phyloP scores from a whole-genome alignment of 2,797 vertebrate species.

The Otolemur crassicaudatus region DNA sequence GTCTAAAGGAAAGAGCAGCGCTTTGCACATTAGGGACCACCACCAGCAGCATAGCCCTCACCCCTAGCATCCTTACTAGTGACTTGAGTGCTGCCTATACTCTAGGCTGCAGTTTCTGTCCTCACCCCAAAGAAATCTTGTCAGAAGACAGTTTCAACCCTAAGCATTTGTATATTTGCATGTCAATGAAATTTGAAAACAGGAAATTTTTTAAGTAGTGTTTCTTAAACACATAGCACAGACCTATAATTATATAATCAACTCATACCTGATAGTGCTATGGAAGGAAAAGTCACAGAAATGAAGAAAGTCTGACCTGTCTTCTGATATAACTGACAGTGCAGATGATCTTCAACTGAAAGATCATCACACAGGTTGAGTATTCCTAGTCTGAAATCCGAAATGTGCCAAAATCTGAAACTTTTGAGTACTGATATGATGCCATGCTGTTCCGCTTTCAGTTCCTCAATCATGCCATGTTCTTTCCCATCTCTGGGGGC shows the following conservation, averaged over 20 bases:
- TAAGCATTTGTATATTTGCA: not conserved
- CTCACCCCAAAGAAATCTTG: not conserved
- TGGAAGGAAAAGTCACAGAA: conserved; percentile 6
- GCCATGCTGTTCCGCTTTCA: not conserved
- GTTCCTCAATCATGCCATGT: not conserved
- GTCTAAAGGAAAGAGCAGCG: conserved; percentile 86
- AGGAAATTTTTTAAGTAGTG: not conserved
- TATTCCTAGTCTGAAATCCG: not conserved
- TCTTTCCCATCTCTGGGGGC: not conserved
- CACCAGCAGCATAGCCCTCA: not conserved
- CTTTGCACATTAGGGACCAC: not conserved
- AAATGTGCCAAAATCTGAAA: not conserved
- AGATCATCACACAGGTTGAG: not conserved
- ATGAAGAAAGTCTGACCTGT: not conserved
- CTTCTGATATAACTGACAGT: not conserved
- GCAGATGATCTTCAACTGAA: not conserved
- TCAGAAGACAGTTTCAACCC: not conserved
- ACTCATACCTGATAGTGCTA: not conserved
- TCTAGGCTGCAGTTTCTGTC: not conserved
- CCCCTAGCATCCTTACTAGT: not conserved
- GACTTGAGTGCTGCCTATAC: not conserved
- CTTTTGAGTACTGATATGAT: not conserved
- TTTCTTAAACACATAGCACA: not conserved
- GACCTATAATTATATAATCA: conserved; percentile 13
- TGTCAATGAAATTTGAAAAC: not conserved